Conservation (phyloP, 35 echinoderm and acorn worm species). For the Apostichopus japonicus region DNA sequence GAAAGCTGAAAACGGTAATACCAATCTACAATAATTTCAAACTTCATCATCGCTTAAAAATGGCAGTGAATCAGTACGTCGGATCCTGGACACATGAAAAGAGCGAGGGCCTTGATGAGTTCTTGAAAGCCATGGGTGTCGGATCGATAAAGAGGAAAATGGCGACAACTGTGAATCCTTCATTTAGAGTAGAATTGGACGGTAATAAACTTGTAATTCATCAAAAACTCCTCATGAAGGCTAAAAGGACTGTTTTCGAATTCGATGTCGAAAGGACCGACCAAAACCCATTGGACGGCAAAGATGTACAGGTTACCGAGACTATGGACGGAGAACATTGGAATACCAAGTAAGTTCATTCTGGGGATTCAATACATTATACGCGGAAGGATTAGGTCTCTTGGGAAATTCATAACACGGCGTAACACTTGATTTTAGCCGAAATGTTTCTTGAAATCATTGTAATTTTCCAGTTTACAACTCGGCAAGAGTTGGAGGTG, state of each 20-base stretch:
- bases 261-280: constrained; percentile 7
- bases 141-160: constrained; percentile 37
- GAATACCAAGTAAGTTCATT: constrained; percentile 17
- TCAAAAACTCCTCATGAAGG: not conserved
- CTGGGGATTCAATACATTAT: not conserved
- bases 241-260: not conserved
- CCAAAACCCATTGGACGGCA: not conserved
- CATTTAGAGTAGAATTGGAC: not conserved
- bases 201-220: not conserved
- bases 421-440: no score
- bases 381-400: not conserved
- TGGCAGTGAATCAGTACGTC: not conserved
- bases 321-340: constrained; percentile 21
- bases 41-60: not conserved
- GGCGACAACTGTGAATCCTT: constrained; percentile 1
- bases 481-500: no score
- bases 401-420: no score
- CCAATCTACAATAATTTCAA: no score
- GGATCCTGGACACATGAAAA: constrained; percentile 29
- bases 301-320: not conserved
- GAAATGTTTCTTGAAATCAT: no score
- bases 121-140: constrained; percentile 39
- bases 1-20: no score
- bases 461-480: no score
- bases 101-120: constrained; percentile 19